Conservation (phyloP, 2,888 invertebrate genomes). For the Drosophila kanekoi region DNA sequence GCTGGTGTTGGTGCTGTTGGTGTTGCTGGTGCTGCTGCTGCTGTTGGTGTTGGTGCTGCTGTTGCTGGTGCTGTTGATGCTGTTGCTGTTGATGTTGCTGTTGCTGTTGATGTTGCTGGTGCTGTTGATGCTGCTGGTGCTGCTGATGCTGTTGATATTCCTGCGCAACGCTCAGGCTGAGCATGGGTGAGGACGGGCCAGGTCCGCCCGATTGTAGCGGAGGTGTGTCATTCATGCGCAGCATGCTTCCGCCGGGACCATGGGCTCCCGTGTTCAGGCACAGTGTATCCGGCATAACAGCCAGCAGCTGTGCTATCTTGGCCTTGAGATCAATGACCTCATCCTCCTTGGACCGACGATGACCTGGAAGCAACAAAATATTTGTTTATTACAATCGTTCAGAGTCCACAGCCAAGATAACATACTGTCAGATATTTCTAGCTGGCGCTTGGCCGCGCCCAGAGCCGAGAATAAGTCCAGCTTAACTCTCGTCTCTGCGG, state of each 20-base stretch:
- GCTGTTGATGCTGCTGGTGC: conserved; percentile 63
- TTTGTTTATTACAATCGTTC: background rate
- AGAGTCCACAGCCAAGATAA: conserved; percentile 38
- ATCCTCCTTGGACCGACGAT: conserved; percentile 93
- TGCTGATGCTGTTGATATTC: conserved; percentile 72
- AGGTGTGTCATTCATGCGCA: conserved; percentile 87
- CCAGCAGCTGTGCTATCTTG: conserved; percentile 96
- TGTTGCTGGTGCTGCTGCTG: conserved; percentile 57
- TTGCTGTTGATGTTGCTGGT: conserved; percentile 47
- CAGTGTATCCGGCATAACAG: conserved; percentile 92
- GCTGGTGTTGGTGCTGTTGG: conserved; percentile 54
- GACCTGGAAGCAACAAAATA: conserved; percentile 86
- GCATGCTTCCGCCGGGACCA: conserved; percentile 86
- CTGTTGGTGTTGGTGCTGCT: conserved; percentile 35
- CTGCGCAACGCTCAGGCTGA: conserved; percentile 76
- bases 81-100: conserved; percentile 47
- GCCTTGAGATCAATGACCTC: conserved; percentile 96
- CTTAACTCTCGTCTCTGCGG: conserved; percentile 98
- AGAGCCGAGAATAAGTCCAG: conserved; percentile 98
- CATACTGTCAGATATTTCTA: conserved; percentile 94
- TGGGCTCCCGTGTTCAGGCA: conserved; percentile 86
- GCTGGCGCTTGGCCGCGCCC: conserved; percentile 96
- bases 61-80: conserved; percentile 44
- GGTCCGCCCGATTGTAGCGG: conserved; percentile 80
- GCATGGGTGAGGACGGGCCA: conserved; percentile 85